These are phyloP conservation scores for Anastatus disparis DNA, from an alignment of 1,140 invertebrate species.

Conservation along the genomic window DNA sequence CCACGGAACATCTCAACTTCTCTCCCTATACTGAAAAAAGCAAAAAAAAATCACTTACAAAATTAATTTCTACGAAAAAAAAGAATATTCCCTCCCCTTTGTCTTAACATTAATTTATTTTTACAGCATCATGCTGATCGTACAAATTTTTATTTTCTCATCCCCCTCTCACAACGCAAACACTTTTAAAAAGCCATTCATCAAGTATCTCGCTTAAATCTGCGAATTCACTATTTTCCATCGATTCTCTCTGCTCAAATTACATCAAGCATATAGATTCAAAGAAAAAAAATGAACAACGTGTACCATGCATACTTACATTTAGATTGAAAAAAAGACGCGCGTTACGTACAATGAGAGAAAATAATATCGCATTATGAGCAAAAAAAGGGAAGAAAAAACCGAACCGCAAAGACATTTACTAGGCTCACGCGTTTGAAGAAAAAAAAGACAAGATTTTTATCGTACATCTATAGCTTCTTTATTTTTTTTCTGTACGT, in stretches of 20 bases:
- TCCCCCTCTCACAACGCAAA: background rate
- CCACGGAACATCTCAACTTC: background rate
- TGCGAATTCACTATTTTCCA: slow-evolving; percentile 20
- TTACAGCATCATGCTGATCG: slow-evolving; percentile 6
- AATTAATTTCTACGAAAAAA: slow-evolving; percentile 25
- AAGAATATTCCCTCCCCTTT: background rate
- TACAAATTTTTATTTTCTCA: too few relatives aligned
- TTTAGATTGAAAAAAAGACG: background rate
- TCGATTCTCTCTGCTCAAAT: background rate
- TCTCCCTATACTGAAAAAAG: background rate
- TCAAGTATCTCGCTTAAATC: background rate
- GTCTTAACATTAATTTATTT: slow-evolving; percentile 15
- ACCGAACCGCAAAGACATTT: too few relatives aligned
- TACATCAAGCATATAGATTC: background rate
- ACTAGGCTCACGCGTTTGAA: background rate
- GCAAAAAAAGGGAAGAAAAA: too few relatives aligned
- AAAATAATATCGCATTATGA: too few relatives aligned
- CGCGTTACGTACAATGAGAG: too few relatives aligned
- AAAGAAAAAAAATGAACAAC: too few relatives aligned
- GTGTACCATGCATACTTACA: too few relatives aligned
- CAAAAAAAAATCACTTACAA: slow-evolving; percentile 14
- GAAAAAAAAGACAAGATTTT: slow-evolving; percentile 17
- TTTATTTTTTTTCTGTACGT: slow-evolving; percentile 17
- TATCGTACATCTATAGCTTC: background rate
- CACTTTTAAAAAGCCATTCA: slow-evolving; percentile 37